These are phyloP conservation scores for Brachionichthys hirsutus DNA, from an alignment of 2,113 vertebrate species.

Conservation along the genomic window DNA sequence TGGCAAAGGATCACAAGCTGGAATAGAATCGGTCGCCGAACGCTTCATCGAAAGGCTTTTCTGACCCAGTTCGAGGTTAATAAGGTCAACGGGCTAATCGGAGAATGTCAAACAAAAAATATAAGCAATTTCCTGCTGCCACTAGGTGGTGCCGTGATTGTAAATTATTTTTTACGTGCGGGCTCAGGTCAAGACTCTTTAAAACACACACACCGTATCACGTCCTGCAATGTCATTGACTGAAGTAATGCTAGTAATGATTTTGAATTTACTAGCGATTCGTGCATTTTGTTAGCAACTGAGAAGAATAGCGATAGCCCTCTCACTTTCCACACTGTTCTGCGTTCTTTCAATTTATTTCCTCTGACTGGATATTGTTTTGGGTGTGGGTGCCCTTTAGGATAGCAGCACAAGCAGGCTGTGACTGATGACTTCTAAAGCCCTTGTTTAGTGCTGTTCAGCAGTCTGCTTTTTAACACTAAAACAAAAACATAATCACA, in stretches of 20 bases:
- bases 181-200: too few relatives aligned
- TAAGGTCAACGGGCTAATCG: too few relatives aligned
- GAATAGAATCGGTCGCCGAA: too few relatives aligned
- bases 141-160: too few relatives aligned
- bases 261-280: conserved; percentile 14
- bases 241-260: conserved; percentile 3
- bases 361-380: conserved; percentile 5
- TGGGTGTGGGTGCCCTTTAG: conserved; percentile 6
- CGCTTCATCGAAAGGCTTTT: too few relatives aligned
- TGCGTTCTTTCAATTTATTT: background rate
- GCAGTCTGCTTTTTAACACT: conserved; percentile 1
- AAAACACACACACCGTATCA: too few relatives aligned
- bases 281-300: conserved; percentile 15
- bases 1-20: too few relatives aligned
- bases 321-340: conserved; percentile 3
- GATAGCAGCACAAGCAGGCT: conserved; percentile 10
- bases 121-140: too few relatives aligned
- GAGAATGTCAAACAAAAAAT: too few relatives aligned
- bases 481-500: conserved; percentile 9
- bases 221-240: too few relatives aligned
- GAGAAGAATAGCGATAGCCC: conserved; percentile 3
- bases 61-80: too few relatives aligned
- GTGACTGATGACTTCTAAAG: conserved; percentile 5
- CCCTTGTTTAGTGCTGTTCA: conserved; percentile 11
- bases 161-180: too few relatives aligned